These are phyloP conservation scores for Tillus elongatus DNA, from an alignment of 2,888 invertebrate genomes.

Conservation along the genomic window DNA sequence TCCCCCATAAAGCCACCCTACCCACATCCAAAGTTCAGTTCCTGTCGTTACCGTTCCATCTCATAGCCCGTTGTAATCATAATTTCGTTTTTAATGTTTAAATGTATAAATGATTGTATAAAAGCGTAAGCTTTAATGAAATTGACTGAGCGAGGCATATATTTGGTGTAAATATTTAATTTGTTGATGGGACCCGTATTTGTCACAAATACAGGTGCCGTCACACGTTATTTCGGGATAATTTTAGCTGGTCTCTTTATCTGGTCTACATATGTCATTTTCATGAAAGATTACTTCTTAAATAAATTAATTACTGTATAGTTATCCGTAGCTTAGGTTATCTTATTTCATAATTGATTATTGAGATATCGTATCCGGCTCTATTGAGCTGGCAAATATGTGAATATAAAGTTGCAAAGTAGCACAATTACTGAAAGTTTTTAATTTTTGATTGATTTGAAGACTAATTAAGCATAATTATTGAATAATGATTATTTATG, in stretches of 20 bases:
- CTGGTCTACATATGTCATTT: slow-evolving; percentile 26
- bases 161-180: slow-evolving; percentile 28
- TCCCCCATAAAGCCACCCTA: slow-evolving; percentile 6
- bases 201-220: slow-evolving; percentile 22
- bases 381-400: slow-evolving; percentile 38
- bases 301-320: slow-evolving; percentile 40
- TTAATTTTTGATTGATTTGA: not conserved
- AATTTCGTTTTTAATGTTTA: slow-evolving; percentile 36
- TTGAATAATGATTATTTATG: slow-evolving; percentile 10
- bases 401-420: slow-evolving; percentile 23
- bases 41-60: not conserved
- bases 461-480: slow-evolving; percentile 1
- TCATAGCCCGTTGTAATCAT: slow-evolving; percentile 16
- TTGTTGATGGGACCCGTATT: slow-evolving; percentile 26
- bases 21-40: not conserved
- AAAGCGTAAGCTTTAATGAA: slow-evolving; percentile 32
- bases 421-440: slow-evolving; percentile 36
- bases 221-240: slow-evolving; percentile 30
- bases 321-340: slow-evolving; percentile 39
- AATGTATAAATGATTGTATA: slow-evolving; percentile 38
- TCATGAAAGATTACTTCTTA: slow-evolving; percentile 33
- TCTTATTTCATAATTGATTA: slow-evolving; percentile 33
- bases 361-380: slow-evolving; percentile 32
- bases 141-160: slow-evolving; percentile 29
- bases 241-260: slow-evolving; percentile 25